phyloP scores from a whole-genome alignment of 2,113 vertebrate genomes.

The Gnathonemus echidnorhynchus region DNA sequence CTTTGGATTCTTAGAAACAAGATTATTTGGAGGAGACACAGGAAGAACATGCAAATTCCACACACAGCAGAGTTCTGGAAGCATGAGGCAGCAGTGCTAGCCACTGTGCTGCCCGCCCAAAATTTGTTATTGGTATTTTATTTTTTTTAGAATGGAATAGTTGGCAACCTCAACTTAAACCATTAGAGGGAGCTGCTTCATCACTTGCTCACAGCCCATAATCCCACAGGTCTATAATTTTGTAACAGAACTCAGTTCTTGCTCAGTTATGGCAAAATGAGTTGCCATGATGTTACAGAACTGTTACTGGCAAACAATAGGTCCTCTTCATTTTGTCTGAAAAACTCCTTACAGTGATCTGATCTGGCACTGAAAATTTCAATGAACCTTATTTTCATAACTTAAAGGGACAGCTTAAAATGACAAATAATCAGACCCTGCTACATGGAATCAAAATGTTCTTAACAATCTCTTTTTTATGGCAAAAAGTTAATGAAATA shows the following conservation, averaged over 20 bases:
- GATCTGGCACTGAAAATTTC: not conserved
- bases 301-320: not conserved
- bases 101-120: not conserved
- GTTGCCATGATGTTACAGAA: not conserved
- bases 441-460: not conserved
- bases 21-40: not conserved
- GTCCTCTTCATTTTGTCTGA: not conserved
- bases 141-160: not conserved
- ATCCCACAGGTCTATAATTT: not conserved
- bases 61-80: not conserved
- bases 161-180: not conserved
- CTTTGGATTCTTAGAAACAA: not conserved
- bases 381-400: not conserved
- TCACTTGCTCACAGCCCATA: not conserved
- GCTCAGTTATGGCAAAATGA: not conserved
- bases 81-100: not conserved
- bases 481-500: not conserved
- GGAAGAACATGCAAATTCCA: not conserved
- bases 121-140: not conserved
- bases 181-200: slow-evolving; percentile 24
- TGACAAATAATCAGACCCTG: not conserved
- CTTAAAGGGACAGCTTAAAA: not conserved
- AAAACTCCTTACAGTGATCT: not conserved
- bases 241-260: not conserved
- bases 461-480: not conserved